phyloP scores from a whole-genome alignment of 2,888 invertebrate species.

The Cybosia mesomella region DNA sequence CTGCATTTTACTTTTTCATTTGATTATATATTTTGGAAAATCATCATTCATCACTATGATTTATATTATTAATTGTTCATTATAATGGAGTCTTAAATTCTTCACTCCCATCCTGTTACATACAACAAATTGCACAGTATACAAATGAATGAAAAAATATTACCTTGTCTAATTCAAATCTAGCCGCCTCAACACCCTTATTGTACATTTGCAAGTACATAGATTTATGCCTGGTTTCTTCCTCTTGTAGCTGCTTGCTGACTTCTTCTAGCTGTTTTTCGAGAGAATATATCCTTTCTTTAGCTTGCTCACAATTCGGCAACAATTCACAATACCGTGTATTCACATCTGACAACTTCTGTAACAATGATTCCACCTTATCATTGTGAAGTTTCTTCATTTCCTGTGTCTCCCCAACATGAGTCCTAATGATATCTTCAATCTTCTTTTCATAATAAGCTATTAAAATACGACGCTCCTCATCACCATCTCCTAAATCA shows the following conservation, averaged over 20 bases:
- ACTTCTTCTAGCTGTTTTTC: constrained; percentile 91
- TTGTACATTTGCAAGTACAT: constrained; percentile 94
- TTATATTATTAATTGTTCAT: too few species aligned
- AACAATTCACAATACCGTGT: constrained; percentile 92
- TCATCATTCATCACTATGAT: too few species aligned
- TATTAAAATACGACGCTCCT: constrained; percentile 90
- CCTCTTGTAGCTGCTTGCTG: constrained; percentile 89
- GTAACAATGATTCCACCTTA: constrained; percentile 91
- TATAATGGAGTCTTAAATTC: background rate
- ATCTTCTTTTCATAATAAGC: constrained; percentile 91
- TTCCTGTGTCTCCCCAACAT: constrained; percentile 89
- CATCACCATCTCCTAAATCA: constrained; percentile 86
- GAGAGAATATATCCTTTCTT: constrained; percentile 89
- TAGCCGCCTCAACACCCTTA: constrained; percentile 93
- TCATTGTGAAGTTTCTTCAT: constrained; percentile 93
- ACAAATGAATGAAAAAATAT: constrained; percentile 13
- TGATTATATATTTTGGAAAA: too few species aligned
- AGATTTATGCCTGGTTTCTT: constrained; percentile 91
- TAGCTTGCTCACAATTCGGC: constrained; percentile 91
- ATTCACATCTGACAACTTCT: constrained; percentile 91
- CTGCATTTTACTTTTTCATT: too few species aligned
- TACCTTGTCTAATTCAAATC: constrained; percentile 91
- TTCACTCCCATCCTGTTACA: background rate
- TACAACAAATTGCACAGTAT: background rate
- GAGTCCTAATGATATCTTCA: constrained; percentile 90